These are phyloP conservation scores for Carduelis carduelis DNA, from an alignment of 2,797 vertebrate genomes.

Conservation along the genomic window DNA sequence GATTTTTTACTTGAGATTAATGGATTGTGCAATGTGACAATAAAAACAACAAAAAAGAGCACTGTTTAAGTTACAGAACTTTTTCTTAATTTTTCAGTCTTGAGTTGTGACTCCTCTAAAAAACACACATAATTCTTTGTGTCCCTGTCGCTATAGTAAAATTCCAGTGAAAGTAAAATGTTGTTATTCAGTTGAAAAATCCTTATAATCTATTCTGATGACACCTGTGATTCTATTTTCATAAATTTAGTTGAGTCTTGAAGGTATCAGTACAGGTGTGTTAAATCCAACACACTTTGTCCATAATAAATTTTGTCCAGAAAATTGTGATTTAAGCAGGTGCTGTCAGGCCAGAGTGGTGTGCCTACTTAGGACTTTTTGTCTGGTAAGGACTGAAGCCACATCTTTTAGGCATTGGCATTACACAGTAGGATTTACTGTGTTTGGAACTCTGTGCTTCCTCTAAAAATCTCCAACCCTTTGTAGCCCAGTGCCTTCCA, in stretches of 20 bases:
- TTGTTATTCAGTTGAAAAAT: background rate
- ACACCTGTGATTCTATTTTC: background rate
- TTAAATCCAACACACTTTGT: background rate
- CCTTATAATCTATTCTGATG: background rate
- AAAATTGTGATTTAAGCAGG: background rate
- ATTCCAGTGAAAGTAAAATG: background rate
- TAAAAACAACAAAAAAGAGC: background rate
- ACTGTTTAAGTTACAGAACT: background rate
- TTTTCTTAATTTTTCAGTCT: background rate
- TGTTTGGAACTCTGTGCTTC: background rate
- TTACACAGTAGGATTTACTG: background rate
- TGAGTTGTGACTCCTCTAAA: background rate
- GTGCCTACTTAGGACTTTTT: background rate
- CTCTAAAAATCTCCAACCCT: background rate
- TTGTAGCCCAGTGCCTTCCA: background rate
- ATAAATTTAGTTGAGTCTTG: background rate
- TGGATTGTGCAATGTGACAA: background rate
- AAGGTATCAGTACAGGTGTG: background rate
- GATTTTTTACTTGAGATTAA: background rate
- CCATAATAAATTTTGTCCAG: background rate
- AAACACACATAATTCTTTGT: background rate
- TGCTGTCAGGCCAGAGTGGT: background rate
- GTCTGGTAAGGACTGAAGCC: background rate
- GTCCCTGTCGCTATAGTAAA: background rate
- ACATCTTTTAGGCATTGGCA: background rate